phyloP scores from a whole-genome alignment of 2,797 vertebrate species.

The Acropternis orthonyx region DNA sequence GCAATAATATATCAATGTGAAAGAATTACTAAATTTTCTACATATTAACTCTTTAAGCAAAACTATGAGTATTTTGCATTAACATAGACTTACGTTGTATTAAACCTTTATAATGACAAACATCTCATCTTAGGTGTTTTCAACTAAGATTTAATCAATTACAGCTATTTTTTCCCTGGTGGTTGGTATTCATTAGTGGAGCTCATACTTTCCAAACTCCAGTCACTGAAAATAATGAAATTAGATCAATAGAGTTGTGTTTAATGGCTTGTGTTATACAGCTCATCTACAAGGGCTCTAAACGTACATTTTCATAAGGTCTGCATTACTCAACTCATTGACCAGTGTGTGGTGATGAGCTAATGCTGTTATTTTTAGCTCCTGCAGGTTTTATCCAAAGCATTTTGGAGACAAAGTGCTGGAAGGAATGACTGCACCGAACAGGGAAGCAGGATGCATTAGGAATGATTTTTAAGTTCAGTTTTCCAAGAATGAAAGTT shows the following conservation, averaged over 20 bases:
- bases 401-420: conserved; percentile 30
- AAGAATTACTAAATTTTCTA: neutral
- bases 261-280: conserved; percentile 64
- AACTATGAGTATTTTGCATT: conserved; percentile 9
- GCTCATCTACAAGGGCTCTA: conserved; percentile 55
- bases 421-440: conserved; percentile 15
- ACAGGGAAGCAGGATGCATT: neutral
- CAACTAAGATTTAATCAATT: conserved; percentile 19
- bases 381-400: conserved; percentile 24
- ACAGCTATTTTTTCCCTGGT: neutral
- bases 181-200: conserved; percentile 21
- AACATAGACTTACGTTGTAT: neutral
- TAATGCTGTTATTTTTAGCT: conserved; percentile 60
- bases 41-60: neutral
- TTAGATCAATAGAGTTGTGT: conserved; percentile 59
- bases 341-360: conserved; percentile 54
- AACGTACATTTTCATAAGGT: conserved; percentile 58
- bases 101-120: neutral
- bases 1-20: neutral
- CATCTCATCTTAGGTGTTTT: conserved; percentile 11
- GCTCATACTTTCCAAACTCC: conserved; percentile 48
- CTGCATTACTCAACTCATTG: conserved; percentile 69
- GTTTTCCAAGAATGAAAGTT: conserved; percentile 23
- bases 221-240: conserved; percentile 62
- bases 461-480: conserved; percentile 11